Base-by-base conservation (phyloP, 2,888 invertebrate species). In the Hedya salicella region DNA sequence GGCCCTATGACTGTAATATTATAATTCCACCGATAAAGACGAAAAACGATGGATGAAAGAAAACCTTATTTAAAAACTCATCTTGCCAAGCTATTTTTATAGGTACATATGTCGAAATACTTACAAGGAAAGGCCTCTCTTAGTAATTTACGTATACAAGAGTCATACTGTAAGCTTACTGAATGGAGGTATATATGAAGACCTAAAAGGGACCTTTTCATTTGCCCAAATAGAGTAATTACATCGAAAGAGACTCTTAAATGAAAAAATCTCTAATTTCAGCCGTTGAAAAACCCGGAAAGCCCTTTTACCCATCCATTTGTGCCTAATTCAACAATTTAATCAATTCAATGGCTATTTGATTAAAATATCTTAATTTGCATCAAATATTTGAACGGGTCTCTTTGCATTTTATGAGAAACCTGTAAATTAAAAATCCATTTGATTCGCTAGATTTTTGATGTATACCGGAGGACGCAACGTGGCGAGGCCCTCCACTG, bases 191-290 rank as follows among this genome's bases (percentile, higher is more conserved):
- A 14, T 50, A 54, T 48, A 53, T 30, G 60, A 60, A 48, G 46
- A 40, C 59, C 30, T 60, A 42, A 60, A 54, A 60, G 30, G 53
- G 48, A 54, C 42, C 60, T 49, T 66, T 66, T 61, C 60, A 66
- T 60, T 65, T 39, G 30, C 48, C 48, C 40, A 54, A 60, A 66
- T 66, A 66, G 49, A 66, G 54, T 61, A 66, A 66, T 66, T 66
- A 61, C 66, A 54, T 61, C 65, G 25, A 46, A 42, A 59, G 30
- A 14, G 52, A 25, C 46, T 59, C 42, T 60, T 19, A 9, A 57
- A 42, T 13, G 30, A 49, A 57, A 61, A 59, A 65, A 54, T 32
- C 40, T 54, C 60, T 66, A 54, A 61, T 66, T 66, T 66, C 49
- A 65, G 42, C 17, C 61, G 48, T 39, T 61, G 49, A 61, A 66